Conservation (phyloP, 2,888 invertebrate species). For the Zhuqinia jingwanae region DNA sequence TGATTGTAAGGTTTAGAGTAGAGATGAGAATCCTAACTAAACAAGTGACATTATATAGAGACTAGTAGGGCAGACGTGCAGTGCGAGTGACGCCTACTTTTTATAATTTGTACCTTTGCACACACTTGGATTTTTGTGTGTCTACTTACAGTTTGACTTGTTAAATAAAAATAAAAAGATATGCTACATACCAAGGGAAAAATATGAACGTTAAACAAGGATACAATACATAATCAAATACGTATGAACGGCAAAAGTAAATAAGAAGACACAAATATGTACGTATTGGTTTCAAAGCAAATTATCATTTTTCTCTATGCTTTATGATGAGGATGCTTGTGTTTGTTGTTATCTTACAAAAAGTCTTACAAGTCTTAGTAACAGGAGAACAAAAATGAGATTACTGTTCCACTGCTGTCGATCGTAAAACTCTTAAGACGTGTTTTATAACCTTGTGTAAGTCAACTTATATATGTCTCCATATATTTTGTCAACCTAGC, state of each 20-base stretch:
- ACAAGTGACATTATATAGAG: background rate
- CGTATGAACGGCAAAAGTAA: background rate
- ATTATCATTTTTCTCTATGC: background rate
- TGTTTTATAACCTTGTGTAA: constrained; percentile 62
- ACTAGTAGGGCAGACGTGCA: constrained; percentile 55
- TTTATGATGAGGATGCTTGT: background rate
- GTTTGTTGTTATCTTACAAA: background rate
- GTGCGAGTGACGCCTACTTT: constrained; percentile 51
- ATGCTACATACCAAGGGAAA: background rate
- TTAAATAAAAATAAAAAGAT: too few species aligned
- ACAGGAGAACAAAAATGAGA: constrained; percentile 28
- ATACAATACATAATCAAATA: constrained; percentile 20
- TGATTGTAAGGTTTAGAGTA: constrained; percentile 31
- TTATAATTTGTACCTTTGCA: background rate
- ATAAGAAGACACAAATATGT: constrained; percentile 25
- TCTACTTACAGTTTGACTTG: constrained; percentile 15
- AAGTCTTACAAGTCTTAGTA: background rate
- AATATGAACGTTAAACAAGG: background rate
- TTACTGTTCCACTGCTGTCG: constrained; percentile 43
- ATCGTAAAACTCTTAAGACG: constrained; percentile 55
- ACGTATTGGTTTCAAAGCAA: constrained; percentile 24
- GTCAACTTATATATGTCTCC: constrained; percentile 58
- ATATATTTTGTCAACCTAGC: constrained; percentile 40
- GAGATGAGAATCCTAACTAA: background rate
- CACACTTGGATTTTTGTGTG: background rate